Conservation (phyloP, 1,140 invertebrate species). For the Drosophila repleta region DNA sequence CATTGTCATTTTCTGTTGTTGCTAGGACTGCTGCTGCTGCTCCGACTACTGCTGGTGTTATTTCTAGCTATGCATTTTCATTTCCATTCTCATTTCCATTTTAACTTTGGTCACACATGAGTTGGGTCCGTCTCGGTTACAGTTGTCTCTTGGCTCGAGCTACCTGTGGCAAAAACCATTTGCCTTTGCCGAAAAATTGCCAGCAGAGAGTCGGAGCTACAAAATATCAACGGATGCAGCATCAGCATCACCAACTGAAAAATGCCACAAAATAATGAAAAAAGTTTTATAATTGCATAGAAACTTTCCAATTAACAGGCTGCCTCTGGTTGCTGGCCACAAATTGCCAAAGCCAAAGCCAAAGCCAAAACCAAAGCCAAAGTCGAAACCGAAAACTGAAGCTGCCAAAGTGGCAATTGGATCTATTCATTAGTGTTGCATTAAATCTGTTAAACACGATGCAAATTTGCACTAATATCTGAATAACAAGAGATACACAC, state of each 20-base stretch:
- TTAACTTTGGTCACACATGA: slow-evolving; percentile 78
- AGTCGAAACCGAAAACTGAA: slow-evolving; percentile 1
- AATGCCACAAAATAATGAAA: slow-evolving; percentile 76
- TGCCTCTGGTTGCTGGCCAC: slow-evolving; percentile 66
- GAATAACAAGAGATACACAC: slow-evolving; percentile 21
- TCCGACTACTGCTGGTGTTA: slow-evolving; percentile 27
- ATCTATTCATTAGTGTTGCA: slow-evolving; percentile 59
- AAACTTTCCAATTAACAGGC: slow-evolving; percentile 81
- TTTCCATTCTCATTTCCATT: slow-evolving; percentile 63
- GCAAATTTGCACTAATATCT: slow-evolving; percentile 15
- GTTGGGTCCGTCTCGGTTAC: slow-evolving; percentile 73
- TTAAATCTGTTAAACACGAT: slow-evolving; percentile 45
- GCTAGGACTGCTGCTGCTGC: slow-evolving; percentile 11
- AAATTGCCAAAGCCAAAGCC: slow-evolving; percentile 33
- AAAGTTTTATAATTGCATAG: slow-evolving; percentile 81
- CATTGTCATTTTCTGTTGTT: slow-evolving; percentile 62
- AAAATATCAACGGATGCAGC: slow-evolving; percentile 66
- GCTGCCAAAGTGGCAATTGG: slow-evolving; percentile 66
- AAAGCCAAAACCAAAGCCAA: slow-evolving; percentile 22
- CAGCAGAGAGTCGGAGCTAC: slow-evolving; percentile 62
- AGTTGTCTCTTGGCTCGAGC: slow-evolving; percentile 45
- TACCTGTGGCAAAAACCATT: slow-evolving; percentile 53
- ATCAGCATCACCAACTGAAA: slow-evolving; percentile 38
- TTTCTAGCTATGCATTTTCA: slow-evolving; percentile 19
- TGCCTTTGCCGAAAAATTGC: slow-evolving; percentile 63